Evolutionary conservation across 1,140 invertebrate species (phyloP), one percentile per base, ranked within the genome.

Genomic region (Caenorhabditis briggsae): DNA sequence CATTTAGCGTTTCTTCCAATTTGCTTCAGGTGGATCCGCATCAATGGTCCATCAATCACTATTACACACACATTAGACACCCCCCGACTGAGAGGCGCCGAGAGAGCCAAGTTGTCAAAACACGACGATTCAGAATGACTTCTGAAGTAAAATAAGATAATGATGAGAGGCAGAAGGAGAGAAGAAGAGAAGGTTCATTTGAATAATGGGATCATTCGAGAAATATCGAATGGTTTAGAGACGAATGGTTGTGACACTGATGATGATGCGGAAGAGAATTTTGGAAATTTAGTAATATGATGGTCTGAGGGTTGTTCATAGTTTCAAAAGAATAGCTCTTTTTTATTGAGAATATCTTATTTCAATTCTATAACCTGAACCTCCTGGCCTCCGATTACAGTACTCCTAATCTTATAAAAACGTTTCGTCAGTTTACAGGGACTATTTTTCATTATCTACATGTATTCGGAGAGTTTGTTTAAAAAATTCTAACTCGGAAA

Each of bases 1-100:
- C 46, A 78, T 20, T 50, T 20, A 11, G 7, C 33, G 25, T 14
- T 5, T 33, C 11, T 43, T 25, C 64, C 64, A 43, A 70, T 43
- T 70, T 70, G 43, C 70, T 78, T 50, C 46, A 78, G 70, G 70
- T 46, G 70, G 70, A 78, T 78, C 43, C 70, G 46, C 43, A 78
- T 78, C 70, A 78, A 78, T 78, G 46, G 46, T 78, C 70, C 70
- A 78, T 78, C 70, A 78, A 78, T 78, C 70, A 78, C 70, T 78
- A 78, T 78, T 78, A 78, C 70, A 78, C 70, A 78, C 46, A 48
- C 46, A 78, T 50, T 61, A 50, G 70, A 78, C 70, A 78, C 70
- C n/a, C 12, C n/a, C 59, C 43, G 70, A 50, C 70, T 50, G 70
- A 78, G 70, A 78, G 70, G 70, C 70, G 70, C 70, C 70, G 70